Evolutionary conservation across 2,113 vertebrate genomes (phyloP).

Genomic region (Equus quagga): DNA sequence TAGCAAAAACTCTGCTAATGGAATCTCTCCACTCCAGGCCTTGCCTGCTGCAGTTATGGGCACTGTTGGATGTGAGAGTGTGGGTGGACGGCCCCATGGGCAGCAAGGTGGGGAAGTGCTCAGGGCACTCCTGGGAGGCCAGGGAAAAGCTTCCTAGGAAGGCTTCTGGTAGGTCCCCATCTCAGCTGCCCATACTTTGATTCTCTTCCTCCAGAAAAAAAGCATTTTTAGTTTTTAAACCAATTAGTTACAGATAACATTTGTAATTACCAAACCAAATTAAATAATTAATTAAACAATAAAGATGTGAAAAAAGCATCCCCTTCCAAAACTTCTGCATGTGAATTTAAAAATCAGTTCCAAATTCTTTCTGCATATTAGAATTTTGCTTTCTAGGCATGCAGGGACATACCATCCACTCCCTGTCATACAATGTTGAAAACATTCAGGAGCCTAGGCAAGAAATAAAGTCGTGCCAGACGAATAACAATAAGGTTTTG

Average conservation of each 20-base stretch:
- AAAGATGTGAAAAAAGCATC: not conserved
- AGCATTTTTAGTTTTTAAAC: not conserved
- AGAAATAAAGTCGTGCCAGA: not conserved
- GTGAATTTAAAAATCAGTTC: not conserved
- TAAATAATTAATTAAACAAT: not conserved
- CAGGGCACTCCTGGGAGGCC: not conserved
- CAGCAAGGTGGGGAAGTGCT: not conserved
- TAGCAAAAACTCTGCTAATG: not conserved
- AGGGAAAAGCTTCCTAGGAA: not conserved
- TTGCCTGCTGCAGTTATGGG: not conserved
- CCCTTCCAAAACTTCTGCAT: not conserved
- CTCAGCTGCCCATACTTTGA: not conserved
- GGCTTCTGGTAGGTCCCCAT: not conserved
- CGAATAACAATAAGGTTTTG: not conserved
- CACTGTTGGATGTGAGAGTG: not conserved
- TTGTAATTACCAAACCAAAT: not conserved
- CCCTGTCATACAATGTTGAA: not conserved
- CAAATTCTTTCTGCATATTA: not conserved
- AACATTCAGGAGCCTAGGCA: not conserved
- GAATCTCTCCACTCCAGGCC: not conserved
- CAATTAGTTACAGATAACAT: slow-evolving; percentile 1
- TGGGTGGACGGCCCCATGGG: too few relatives aligned
- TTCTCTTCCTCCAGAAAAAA: not conserved
- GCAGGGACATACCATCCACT: fast-evolving
- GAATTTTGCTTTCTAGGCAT: not conserved